A percentile compares a stretch with the other conserved stretches of the same genome.
These are phyloP conservation scores for Cheilosia pagana DNA, from an alignment of 2,888 invertebrate genomes.

Conservation along the genomic window DNA sequence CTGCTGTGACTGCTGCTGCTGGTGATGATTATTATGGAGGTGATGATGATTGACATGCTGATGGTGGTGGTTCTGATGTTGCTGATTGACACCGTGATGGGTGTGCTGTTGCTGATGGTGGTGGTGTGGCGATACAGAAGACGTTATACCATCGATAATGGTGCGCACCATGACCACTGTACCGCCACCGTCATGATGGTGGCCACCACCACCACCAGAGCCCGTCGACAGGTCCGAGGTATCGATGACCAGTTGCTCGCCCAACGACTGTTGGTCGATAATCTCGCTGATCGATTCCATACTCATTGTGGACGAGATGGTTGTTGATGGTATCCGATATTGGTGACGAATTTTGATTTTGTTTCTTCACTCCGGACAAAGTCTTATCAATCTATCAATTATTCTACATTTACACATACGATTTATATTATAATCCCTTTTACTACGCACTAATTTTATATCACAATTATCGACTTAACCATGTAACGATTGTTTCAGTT, in stretches of 20 bases:
- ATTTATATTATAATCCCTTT: neutral
- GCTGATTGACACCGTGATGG: constrained; percentile 77
- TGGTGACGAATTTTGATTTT: constrained; percentile 65
- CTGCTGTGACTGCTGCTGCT: constrained; percentile 76
- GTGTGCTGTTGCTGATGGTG: constrained; percentile 73
- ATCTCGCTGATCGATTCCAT: constrained; percentile 87
- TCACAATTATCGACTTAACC: constrained; percentile 29
- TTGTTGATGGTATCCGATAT: constrained; percentile 66
- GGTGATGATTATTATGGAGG: constrained; percentile 72
- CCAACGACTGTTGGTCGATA: constrained; percentile 85
- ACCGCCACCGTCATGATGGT: constrained; percentile 78
- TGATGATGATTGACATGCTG: constrained; percentile 71
- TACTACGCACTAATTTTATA: constrained; percentile 13
- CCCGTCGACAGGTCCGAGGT: constrained; percentile 79
- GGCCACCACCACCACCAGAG: constrained; percentile 74
- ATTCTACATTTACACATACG: constrained; percentile 27
- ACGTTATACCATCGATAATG: constrained; percentile 79
- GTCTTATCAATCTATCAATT: constrained; percentile 1
- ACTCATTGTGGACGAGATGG: constrained; percentile 69
- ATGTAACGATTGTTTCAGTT: constrained; percentile 7
- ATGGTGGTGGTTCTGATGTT: constrained; percentile 68
- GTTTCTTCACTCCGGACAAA: constrained; percentile 18
- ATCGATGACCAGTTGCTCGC: constrained; percentile 83
- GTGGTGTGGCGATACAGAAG: constrained; percentile 64
- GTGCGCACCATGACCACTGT: constrained; percentile 81